These are phyloP conservation scores for Zeugodacus cucurbitae DNA, from an alignment of 1,140 invertebrate genomes.

Conservation along the genomic window DNA sequence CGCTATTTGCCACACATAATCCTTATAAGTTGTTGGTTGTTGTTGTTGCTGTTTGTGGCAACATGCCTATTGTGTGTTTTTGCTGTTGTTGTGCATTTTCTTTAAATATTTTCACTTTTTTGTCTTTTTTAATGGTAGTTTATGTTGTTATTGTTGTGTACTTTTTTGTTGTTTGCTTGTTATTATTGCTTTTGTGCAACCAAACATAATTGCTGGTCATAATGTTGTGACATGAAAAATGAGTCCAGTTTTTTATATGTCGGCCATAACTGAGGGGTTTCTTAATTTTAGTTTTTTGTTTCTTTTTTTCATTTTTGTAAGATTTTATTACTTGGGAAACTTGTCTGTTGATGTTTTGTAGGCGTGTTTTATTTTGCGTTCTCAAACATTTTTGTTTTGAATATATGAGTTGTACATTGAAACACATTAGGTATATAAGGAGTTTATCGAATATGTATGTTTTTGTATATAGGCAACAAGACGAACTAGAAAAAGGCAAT, in stretches of 20 bases:
- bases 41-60: background rate
- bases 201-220: background rate
- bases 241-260: background rate
- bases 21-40: background rate
- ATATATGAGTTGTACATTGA: too few relatives aligned
- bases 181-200: background rate
- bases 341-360: background rate
- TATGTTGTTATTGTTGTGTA: background rate
- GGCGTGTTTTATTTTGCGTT: background rate
- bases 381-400: background rate
- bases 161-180: background rate
- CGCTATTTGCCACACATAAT: background rate
- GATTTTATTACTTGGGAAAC: background rate
- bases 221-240: conserved; percentile 1
- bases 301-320: background rate
- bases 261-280: background rate
- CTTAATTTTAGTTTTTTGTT: background rate
- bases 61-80: background rate
- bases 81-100: background rate
- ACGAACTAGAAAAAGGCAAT: too few relatives aligned
- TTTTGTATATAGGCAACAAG: too few relatives aligned
- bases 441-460: too few relatives aligned
- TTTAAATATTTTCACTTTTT: background rate
- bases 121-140: background rate
- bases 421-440: too few relatives aligned